Base-by-base conservation (phyloP, 2,797 vertebrate species). In the Menidia menidia region DNA sequence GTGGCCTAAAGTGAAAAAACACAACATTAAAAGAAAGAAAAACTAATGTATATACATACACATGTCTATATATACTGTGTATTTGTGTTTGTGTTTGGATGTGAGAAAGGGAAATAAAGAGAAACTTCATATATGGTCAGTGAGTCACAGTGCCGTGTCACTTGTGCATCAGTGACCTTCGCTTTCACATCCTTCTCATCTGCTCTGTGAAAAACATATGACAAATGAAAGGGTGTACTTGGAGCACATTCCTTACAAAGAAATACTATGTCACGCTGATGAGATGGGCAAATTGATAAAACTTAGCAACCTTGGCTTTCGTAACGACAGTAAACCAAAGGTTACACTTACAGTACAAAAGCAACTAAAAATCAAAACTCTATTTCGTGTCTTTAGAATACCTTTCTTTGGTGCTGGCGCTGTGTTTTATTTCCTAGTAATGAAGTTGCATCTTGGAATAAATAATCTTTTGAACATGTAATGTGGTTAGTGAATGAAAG, bases 351-450 rank as follows among this genome's bases (percentile, higher is more conserved):
- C 41, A 64, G 71, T 30, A 25, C 47, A 48, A 71, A 88, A 82
- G 75, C 72, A 60, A 61, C 2, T 25, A 25, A 25, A 25, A 25
- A 25, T 25, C 25, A 25, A 25, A 25, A 25, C 25, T 25, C 2
- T 25, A 2, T 25, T 25, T 25, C 25, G 2, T 25, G 25, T 25
- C 25, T 25, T 25, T 25, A 25, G 25, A 25, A 25, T 25, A 25
- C 25, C 1, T 25, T 25, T 25, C 25, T 25, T 25, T 25, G 25
- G 25, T 25, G 25, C 25, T 25, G 25, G 70, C 4, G 1, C 60
- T 80, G 77, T 84, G 85, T 73, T 91, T 84, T 83, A 85, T 83
- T 87, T 92, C 89, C 86, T 88, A 85, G 87, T 87, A 81, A 88
- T 88, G 84, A 87, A 83, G 80, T 75, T 66, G 73, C 64, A 64